Evolutionary conservation across 2,888 invertebrate genomes (phyloP).

Genomic region (Acanthoscelides obtectus): DNA sequence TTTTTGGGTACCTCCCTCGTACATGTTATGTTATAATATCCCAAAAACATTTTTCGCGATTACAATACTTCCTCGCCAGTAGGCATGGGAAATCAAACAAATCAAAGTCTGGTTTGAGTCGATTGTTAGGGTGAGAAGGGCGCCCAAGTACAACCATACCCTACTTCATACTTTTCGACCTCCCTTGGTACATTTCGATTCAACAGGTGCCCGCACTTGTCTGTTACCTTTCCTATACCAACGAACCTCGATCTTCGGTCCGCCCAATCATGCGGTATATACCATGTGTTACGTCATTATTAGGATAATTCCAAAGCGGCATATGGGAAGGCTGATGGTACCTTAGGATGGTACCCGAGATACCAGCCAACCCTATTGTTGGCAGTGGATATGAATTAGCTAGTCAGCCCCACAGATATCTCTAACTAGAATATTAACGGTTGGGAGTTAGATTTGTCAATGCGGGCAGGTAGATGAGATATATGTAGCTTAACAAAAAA

Average conservation of each 20-base stretch:
- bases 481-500: constrained; percentile 30
- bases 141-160: too few species aligned
- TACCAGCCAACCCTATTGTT: background rate
- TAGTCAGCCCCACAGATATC: background rate
- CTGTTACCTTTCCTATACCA: constrained; percentile 12
- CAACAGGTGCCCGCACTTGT: constrained; percentile 22
- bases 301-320: constrained; percentile 37
- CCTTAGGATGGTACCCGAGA: background rate
- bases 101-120: too few species aligned
- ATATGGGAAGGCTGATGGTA: constrained; percentile 31
- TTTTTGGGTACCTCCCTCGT: too few species aligned
- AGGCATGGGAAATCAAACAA: too few species aligned
- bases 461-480: constrained; percentile 20
- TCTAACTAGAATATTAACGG: constrained; percentile 26
- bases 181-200: background rate
- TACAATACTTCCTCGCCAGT: too few species aligned
- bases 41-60: too few species aligned
- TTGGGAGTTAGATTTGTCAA: constrained; percentile 32
- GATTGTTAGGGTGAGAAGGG: too few species aligned
- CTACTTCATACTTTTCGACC: background rate
- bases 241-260: background rate
- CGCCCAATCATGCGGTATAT: constrained; percentile 32
- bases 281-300: constrained; percentile 46
- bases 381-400: constrained; percentile 27
- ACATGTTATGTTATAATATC: too few species aligned